Conservation (phyloP, 2,113 vertebrate genomes). For the Sphyrna mokarran region DNA sequence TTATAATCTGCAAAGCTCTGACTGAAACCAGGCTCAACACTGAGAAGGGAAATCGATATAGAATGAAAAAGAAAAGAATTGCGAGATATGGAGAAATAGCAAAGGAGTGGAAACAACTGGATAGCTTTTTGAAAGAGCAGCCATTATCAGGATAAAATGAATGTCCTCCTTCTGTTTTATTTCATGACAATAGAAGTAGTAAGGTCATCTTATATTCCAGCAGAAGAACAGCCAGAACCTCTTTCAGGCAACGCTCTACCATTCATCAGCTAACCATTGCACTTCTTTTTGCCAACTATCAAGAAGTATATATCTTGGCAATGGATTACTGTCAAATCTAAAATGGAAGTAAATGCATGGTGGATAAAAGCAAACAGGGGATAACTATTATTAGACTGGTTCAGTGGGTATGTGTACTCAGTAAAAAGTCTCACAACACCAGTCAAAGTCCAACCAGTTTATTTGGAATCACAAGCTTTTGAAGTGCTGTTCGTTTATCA, state of each 20-base stretch:
- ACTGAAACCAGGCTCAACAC: neutral
- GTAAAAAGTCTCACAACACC: no score
- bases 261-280: no score
- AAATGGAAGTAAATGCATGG: neutral
- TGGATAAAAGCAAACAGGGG: neutral
- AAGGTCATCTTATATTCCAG: no score
- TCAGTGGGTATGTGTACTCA: neutral
- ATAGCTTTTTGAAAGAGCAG: neutral
- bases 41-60: neutral
- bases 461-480: no score
- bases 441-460: no score
- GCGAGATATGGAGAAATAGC: neutral
- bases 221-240: no score
- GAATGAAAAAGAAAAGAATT: neutral
- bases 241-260: no score
- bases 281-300: neutral
- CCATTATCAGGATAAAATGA: neutral
- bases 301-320: neutral
- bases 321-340: no score
- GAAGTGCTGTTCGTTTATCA: no score
- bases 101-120: neutral
- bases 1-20: neutral
- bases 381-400: neutral
- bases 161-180: neutral
- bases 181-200: neutral